Evolutionary conservation across 2,888 invertebrate genomes (phyloP).

Genomic region (Lepidochrysops patricia): DNA sequence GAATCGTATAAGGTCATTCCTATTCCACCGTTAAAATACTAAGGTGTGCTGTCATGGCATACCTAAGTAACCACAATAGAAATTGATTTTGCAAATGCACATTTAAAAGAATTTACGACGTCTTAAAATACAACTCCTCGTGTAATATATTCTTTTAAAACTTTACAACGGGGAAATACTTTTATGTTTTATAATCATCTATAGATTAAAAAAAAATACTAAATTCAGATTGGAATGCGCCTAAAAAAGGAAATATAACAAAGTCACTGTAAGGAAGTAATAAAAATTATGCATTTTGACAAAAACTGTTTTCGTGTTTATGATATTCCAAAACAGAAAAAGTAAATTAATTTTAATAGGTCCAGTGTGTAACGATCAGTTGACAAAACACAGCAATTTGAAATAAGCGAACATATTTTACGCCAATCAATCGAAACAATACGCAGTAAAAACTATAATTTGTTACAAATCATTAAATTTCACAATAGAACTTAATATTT

Average conservation of each 20-base stretch:
- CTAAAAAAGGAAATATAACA: no score
- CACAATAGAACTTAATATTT: slow-evolving; percentile 13
- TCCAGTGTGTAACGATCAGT: background rate
- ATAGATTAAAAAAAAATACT: no score
- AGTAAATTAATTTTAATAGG: background rate
- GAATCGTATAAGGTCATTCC: no score
- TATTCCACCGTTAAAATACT: no score
- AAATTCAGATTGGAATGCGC: no score
- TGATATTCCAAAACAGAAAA: no score
- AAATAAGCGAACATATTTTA: background rate
- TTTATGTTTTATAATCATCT: background rate
- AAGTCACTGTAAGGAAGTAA: no score
- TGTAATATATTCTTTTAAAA: no score
- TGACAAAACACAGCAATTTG: background rate
- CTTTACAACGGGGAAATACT: no score
- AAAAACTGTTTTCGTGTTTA: no score
- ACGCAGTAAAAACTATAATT: background rate
- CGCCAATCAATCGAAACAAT: background rate
- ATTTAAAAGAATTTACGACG: background rate
- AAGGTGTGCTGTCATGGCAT: background rate
- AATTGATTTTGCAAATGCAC: background rate
- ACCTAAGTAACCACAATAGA: background rate
- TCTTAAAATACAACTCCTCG: background rate
- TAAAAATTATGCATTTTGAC: no score
- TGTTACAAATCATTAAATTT: slow-evolving; percentile 6